phyloP scores from a whole-genome alignment of 1,140 invertebrate genomes.

The Drosophila ercepeae region DNA sequence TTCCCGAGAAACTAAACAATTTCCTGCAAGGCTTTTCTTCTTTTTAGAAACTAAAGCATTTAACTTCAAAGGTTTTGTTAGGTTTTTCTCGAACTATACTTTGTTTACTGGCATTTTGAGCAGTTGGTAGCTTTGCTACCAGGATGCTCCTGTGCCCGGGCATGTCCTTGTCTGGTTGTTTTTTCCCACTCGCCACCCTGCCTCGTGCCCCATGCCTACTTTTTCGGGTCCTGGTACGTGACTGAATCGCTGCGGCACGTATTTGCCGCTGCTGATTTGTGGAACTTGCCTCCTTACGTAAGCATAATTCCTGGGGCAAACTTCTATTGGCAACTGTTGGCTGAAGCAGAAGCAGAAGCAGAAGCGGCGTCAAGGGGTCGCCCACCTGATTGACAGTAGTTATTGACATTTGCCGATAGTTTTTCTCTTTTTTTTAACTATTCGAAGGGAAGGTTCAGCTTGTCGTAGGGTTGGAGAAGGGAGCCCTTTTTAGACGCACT shows the following conservation, averaged over 20 bases:
- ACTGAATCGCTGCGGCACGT: slow-evolving; percentile 66
- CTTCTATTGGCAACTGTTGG: slow-evolving; percentile 35
- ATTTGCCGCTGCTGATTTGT: slow-evolving; percentile 62
- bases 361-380: not conserved
- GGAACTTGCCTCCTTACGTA: slow-evolving; percentile 47
- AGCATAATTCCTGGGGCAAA: slow-evolving; percentile 57
- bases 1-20: not conserved
- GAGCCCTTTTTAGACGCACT: no score
- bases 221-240: slow-evolving; percentile 62
- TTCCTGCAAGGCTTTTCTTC: no score
- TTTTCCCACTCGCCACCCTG: not conserved
- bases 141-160: slow-evolving; percentile 27
- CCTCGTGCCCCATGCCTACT: not conserved
- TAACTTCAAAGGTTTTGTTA: no score
- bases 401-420: slow-evolving; percentile 34
- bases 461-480: no score
- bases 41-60: no score
- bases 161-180: slow-evolving; percentile 61
- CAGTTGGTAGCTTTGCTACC: slow-evolving; percentile 9
- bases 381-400: slow-evolving; percentile 39
- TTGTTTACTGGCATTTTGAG: slow-evolving; percentile 49
- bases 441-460: no score
- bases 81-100: slow-evolving; percentile 58
- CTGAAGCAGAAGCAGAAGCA: no score
- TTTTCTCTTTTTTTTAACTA: no score